Evolutionary conservation across 2,888 invertebrate species (phyloP), one percentile per base, ranked within the genome.

Genomic region (Dryococelus australis): DNA sequence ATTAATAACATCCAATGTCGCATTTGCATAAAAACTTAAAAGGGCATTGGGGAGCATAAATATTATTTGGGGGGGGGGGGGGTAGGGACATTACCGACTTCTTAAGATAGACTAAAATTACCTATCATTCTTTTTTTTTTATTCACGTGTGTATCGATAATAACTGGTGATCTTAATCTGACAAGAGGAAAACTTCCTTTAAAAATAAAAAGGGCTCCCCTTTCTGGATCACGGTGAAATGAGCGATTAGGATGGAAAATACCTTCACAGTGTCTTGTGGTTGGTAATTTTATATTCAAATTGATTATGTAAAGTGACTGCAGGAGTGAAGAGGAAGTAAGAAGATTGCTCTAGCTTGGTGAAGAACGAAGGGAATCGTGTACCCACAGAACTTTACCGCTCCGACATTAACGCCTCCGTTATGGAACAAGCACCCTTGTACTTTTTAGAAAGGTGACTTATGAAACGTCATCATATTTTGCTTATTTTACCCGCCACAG

Each of bases 281-380:
- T 65, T 65, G 65, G 65, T 65, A 65, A 65, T 65, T 65, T 65
- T 65, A 65, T 65, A 65, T 65, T 65, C 65, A 65, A 65, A 65
- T 65, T 65, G 65, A 65, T 65, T 65, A 65, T 65, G 65, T n/a
- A 65, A 65, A 65, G 65, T 65, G 65, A 65, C 0, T 16, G 20
- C 24, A 65, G 65, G 20, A 20, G 65, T 24, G 65, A 65, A n/a
- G 65, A 65, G 65, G 65, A 3, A 65, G 65, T 24, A 8, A 65
- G 65, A n/a, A 20, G n/a, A 65, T n/a, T n/a, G 65, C 65, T 20
- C 24, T 8, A 10, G 24, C 1, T n/a, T 65, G 47, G 65, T 24
- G 65, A n/a, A 16, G 65, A 65, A n/a, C 65, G n/a, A 10, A 65
- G 65, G 65, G 24, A 16, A 65, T n/a, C 10, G 20, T 20, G n/a